phyloP scores from a whole-genome alignment of 1,140 invertebrate genomes.

The Thalassaphorura encarpata region DNA sequence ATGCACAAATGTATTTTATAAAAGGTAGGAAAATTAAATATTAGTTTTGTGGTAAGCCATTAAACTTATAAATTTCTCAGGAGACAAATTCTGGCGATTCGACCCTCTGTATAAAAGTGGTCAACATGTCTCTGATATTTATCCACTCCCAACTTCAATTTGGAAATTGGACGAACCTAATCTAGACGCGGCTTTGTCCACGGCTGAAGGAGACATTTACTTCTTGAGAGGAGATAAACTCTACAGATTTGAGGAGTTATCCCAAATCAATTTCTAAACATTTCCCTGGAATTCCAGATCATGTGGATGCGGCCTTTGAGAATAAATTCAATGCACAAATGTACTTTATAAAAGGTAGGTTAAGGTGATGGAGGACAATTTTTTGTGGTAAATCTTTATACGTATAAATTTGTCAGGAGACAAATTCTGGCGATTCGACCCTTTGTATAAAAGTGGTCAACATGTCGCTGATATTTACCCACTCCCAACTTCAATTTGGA shows the following conservation, averaged over 20 bases:
- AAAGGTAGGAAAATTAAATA: background rate
- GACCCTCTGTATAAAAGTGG: slow-evolving; percentile 63
- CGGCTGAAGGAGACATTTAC: slow-evolving; percentile 75
- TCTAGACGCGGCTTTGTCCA: slow-evolving; percentile 81
- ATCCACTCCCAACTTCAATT: slow-evolving; percentile 40
- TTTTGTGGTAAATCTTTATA: background rate
- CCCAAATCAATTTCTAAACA: slow-evolving; percentile 54
- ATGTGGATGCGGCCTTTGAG: slow-evolving; percentile 10
- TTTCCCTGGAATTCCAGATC: slow-evolving; percentile 75
- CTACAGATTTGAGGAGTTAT: slow-evolving; percentile 83
- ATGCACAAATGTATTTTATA: slow-evolving; percentile 10
- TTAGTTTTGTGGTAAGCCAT: background rate
- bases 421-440: slow-evolving; percentile 91
- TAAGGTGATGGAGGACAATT: too few relatives aligned
- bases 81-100: slow-evolving; percentile 84
- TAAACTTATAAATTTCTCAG: slow-evolving; percentile 27
- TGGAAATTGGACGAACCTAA: slow-evolving; percentile 85
- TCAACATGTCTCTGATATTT: slow-evolving; percentile 69
- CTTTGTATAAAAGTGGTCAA: slow-evolving; percentile 63
- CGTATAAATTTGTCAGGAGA: slow-evolving; percentile 38
- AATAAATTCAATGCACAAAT: background rate
- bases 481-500: slow-evolving; percentile 55
- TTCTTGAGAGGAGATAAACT: slow-evolving; percentile 57
- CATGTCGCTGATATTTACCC: slow-evolving; percentile 55
- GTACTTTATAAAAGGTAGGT: slow-evolving; percentile 6